Conservation (phyloP, 2,113 vertebrate species). For the Pygoscelis adeliae region DNA sequence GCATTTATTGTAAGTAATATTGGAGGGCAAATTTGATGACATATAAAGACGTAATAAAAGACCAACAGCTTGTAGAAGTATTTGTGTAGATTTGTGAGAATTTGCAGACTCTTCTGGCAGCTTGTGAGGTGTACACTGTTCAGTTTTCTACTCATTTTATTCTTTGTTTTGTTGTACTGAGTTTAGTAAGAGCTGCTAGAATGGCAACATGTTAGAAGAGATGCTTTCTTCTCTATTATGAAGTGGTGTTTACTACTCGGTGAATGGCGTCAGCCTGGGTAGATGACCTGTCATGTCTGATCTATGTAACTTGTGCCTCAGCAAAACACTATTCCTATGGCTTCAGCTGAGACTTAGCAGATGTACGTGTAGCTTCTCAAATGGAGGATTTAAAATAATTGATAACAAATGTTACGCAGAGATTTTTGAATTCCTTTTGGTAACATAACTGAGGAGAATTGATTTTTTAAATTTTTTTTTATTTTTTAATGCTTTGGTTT, state of each 20-base stretch:
- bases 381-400: not conserved
- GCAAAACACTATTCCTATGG: not conserved
- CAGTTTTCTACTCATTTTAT: not conserved
- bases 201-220: not conserved
- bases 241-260: not conserved
- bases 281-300: not conserved
- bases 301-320: not conserved
- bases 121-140: not conserved
- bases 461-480: not conserved
- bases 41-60: not conserved
- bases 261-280: not conserved
- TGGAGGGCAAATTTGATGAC: not conserved
- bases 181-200: not conserved
- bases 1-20: not conserved
- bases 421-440: not conserved
- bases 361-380: not conserved
- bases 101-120: not conserved
- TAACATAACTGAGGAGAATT: not conserved
- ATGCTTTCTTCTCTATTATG: not conserved
- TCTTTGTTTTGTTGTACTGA: not conserved
- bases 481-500: not conserved
- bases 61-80: not conserved
- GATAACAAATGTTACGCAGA: not conserved
- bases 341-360: not conserved
- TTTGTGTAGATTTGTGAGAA: not conserved